phyloP scores from a whole-genome alignment of 2,797 vertebrate species.

The Argyrosomus regius region DNA sequence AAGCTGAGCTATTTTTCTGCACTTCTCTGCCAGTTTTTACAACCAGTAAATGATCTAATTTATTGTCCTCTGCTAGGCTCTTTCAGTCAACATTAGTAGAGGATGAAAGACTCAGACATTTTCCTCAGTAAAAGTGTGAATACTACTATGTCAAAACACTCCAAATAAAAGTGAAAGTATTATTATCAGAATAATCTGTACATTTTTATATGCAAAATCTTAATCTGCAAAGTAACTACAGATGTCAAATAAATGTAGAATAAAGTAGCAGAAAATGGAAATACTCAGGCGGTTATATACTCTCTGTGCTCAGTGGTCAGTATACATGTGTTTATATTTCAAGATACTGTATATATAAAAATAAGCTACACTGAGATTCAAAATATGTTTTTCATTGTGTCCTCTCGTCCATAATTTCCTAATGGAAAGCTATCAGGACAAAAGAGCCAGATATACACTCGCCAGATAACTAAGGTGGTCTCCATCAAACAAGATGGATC shows the following conservation, averaged over 20 bases:
- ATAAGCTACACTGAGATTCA: constrained; percentile 1
- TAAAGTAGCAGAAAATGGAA: too few relatives aligned
- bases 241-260: too few relatives aligned
- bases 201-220: too few relatives aligned
- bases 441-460: constrained; percentile 19
- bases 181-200: too few relatives aligned
- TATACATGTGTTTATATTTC: not conserved
- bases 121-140: not conserved
- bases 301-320: not conserved
- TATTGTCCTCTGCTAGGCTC: not conserved
- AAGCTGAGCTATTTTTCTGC: not conserved
- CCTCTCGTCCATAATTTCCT: constrained; percentile 34
- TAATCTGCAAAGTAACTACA: too few relatives aligned
- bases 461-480: constrained; percentile 32
- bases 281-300: not conserved
- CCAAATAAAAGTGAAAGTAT: too few relatives aligned
- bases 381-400: constrained; percentile 41
- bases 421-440: constrained; percentile 31
- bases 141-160: too few relatives aligned
- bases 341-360: not conserved
- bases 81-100: not conserved
- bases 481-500: constrained; percentile 11
- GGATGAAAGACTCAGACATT: not conserved
- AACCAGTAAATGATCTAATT: not conserved
- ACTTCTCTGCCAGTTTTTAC: not conserved